These are phyloP conservation scores for Drosophila lacicola DNA, from an alignment of 2,888 invertebrate genomes.

Conservation along the genomic window DNA sequence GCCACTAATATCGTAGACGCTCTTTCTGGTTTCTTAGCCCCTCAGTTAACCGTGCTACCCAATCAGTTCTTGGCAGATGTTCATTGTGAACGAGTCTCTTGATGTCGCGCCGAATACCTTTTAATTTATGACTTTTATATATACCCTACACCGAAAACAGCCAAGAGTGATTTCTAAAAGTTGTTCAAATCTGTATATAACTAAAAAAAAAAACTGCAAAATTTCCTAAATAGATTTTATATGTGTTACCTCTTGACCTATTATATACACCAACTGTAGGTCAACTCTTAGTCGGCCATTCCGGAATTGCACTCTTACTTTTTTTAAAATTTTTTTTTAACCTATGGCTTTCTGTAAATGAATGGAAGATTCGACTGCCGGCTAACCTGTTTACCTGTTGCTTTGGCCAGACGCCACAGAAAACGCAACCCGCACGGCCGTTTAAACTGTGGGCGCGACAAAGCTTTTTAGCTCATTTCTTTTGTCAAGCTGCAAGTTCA, in stretches of 20 bases:
- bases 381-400: constrained; percentile 72
- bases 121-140: constrained; percentile 61
- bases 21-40: constrained; percentile 18
- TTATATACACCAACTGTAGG: not conserved
- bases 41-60: constrained; percentile 26
- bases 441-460: constrained; percentile 42
- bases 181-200: no score
- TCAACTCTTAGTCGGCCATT: constrained; percentile 30
- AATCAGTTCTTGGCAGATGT: constrained; percentile 55
- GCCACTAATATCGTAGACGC: constrained; percentile 51
- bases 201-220: no score
- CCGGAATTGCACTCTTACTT: constrained; percentile 4
- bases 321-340: not conserved
- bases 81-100: constrained; percentile 25
- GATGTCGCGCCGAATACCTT: constrained; percentile 36
- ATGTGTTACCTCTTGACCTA: not conserved
- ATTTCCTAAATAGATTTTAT: not conserved
- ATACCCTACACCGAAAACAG: constrained; percentile 15
- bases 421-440: constrained; percentile 67
- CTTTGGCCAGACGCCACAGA: constrained; percentile 40
- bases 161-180: no score
- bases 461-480: constrained; percentile 53
- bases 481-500: constrained; percentile 77
- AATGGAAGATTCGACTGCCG: constrained; percentile 39
- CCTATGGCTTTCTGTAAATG: constrained; percentile 33